Base-by-base conservation (phyloP, 2,888 invertebrate species). In the Ganaspis brasiliensis region DNA sequence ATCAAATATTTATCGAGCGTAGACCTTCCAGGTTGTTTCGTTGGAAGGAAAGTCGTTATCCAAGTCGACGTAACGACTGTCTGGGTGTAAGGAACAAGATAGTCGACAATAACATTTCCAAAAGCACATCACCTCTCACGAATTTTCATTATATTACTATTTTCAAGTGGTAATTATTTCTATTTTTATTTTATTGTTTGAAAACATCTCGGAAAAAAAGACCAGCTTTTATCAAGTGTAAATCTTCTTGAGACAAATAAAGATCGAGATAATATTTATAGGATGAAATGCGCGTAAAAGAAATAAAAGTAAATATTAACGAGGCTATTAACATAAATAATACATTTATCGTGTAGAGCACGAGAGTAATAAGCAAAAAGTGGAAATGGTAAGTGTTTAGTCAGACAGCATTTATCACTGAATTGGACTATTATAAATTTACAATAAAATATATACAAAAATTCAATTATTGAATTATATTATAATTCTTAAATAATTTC, bases 1-100 rank as follows among this genome's bases (percentile, higher is more conserved):
- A 45, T 67, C 45, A 45, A 67, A 67, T 67, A 67, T 67, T 67
- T 67, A 45, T 67, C 26, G 45, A n/a, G 37, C 45, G 45, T 67
- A 67, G 21, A 67, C 67, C 67, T 67, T 45, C 16, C 40, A 40
- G 67, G 45, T 45, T 67, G 40, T 67, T 67, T 45, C 45, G 21
- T 9, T 1, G 3, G 21, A 21, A 45, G 21, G 21, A 67, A 24
- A 14, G 45, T 26, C 67, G 67, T 67, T 67, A 67, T 24, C 40
- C 24, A 45, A 67, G 45, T 45, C 45, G n/a, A 26, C n/a, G 24
- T 45, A 67, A 63, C 21, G 8, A 40, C 21, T 21, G 14, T 24
- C 37, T 63, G 40, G 21, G 37, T 24, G 24, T 45, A 26, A 67
- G n/a, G 14, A 9, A 6, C 1, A 45, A 26, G n/a, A 45, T 24